Base-by-base conservation (phyloP, 2,113 vertebrate genomes). In the Todiramphus saurophagus region DNA sequence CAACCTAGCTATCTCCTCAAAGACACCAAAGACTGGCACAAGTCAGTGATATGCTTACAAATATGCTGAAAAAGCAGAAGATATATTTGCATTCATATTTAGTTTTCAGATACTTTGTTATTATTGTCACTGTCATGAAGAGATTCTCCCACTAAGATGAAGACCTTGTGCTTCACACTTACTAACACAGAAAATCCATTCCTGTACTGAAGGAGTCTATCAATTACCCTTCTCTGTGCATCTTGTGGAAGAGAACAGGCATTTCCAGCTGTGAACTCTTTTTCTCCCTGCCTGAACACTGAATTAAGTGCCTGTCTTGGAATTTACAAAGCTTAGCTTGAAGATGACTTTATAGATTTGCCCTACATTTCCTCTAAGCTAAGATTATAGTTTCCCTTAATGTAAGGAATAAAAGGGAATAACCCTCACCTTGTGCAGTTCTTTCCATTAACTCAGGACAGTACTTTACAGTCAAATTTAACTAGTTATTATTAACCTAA, bases 321-420 rank as follows among this genome's bases (percentile, higher is more conserved):
- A 93, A 96, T 94, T 90, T 93, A 93, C 80, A 94, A 97, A 93
- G 88, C 90, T 95, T 95, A 89, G 58, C 84, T 72, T 86, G 79
- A 84, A 93, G 78, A 92, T 31, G 51, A 82, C 74, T 86, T 80
- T 44, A 90, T 24, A 83, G 94, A 84, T 81, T 69, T 90, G 50
- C 56, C 87, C 83, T 89, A 31, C 88, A 84, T 87, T 91, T 77
- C 46, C 77, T 73, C 70, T 87, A 82, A 94, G 58, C 67, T 76
- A 82, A 85, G 81, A 91, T 90, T 83, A 83, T 13, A 30, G 13
- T 44, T 94, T 89, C 75, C 51, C 48, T 87, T 91, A 79, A 83
- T 31, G 13, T 56, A 68, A 86, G 55, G 76, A 82, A 92, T 78
- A 94, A 76, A 87, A 84, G 11, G 16, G 33, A 95, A 84, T 56